phyloP scores from a whole-genome alignment of 1,140 invertebrate genomes.

The Venustaconcha ellipsiformis region DNA sequence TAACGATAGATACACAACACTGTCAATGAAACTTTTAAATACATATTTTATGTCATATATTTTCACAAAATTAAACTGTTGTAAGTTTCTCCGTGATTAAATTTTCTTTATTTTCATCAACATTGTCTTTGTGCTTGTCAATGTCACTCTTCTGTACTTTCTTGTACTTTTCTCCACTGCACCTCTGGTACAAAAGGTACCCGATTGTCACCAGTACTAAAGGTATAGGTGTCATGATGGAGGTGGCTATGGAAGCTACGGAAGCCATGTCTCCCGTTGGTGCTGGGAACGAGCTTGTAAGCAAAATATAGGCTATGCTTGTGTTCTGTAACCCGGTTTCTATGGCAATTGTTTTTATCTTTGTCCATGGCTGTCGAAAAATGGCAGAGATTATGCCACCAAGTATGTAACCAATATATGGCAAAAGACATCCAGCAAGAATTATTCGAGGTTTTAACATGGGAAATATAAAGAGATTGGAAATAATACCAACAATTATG shows the following conservation, averaged over 20 bases:
- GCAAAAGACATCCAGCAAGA: constrained; percentile 83
- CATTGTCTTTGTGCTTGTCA: not conserved
- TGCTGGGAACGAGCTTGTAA: constrained; percentile 63
- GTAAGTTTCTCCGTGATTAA: not conserved
- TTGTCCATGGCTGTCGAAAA: constrained; percentile 37
- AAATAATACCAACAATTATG: constrained; percentile 87
- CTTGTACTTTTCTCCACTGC: constrained; percentile 12
- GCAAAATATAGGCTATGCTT: constrained; percentile 66
- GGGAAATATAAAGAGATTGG: constrained; percentile 91
- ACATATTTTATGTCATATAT: no score
- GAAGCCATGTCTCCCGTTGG: constrained; percentile 66
- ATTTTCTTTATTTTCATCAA: no score
- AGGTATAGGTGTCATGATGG: constrained; percentile 92
- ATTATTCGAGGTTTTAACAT: constrained; percentile 76
- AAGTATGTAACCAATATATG: constrained; percentile 87
- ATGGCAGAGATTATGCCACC: constrained; percentile 71
- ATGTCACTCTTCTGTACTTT: not conserved
- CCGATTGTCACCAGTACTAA: constrained; percentile 65
- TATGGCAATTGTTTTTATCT: constrained; percentile 69
- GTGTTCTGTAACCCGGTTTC: constrained; percentile 71
- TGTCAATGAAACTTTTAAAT: no score
- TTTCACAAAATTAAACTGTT: no score
- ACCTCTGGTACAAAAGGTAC: constrained; percentile 1
- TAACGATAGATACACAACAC: no score
- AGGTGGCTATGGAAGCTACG: constrained; percentile 72